Evolutionary conservation across 2,888 invertebrate species (phyloP).

Genomic region (Biston betularia): DNA sequence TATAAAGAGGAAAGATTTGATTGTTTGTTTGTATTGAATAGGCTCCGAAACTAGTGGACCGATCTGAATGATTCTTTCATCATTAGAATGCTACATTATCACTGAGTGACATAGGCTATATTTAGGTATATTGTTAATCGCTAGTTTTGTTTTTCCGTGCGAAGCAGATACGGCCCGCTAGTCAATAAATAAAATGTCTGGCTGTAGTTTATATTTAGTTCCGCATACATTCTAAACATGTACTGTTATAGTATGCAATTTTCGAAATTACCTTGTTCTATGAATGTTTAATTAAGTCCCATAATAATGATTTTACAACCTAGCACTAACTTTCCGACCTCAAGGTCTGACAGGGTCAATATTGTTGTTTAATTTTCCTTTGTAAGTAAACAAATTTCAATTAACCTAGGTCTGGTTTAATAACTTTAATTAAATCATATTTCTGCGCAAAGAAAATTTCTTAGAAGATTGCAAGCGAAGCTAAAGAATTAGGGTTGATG

Average conservation of each 20-base stretch:
- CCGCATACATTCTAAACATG: too few relatives aligned
- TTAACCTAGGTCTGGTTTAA: slow-evolving; percentile 73
- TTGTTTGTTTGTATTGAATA: too few relatives aligned
- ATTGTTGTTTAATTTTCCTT: slow-evolving; percentile 67
- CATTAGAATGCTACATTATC: too few relatives aligned
- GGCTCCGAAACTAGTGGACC: too few relatives aligned
- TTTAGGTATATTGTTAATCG: too few relatives aligned
- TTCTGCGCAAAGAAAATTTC: slow-evolving; percentile 60
- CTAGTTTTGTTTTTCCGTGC: too few relatives aligned
- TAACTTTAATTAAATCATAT: slow-evolving; percentile 83
- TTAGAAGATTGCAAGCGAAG: slow-evolving; percentile 57
- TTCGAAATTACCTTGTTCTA: slow-evolving; percentile 43
- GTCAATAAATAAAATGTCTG: too few relatives aligned
- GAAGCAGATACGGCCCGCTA: too few relatives aligned
- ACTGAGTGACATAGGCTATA: too few relatives aligned
- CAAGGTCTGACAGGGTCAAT: slow-evolving; percentile 64
- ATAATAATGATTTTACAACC: slow-evolving; percentile 59
- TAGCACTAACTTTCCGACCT: slow-evolving; percentile 54
- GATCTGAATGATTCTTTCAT: too few relatives aligned
- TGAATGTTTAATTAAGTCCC: slow-evolving; percentile 42
- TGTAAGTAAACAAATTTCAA: slow-evolving; percentile 77
- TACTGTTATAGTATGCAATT: slow-evolving; percentile 26
- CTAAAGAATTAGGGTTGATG: slow-evolving; percentile 61
- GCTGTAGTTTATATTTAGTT: too few relatives aligned
- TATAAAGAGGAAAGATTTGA: too few relatives aligned